Evolutionary conservation across 1,140 invertebrate species (phyloP).

Genomic region (Diachasma alloeum): DNA sequence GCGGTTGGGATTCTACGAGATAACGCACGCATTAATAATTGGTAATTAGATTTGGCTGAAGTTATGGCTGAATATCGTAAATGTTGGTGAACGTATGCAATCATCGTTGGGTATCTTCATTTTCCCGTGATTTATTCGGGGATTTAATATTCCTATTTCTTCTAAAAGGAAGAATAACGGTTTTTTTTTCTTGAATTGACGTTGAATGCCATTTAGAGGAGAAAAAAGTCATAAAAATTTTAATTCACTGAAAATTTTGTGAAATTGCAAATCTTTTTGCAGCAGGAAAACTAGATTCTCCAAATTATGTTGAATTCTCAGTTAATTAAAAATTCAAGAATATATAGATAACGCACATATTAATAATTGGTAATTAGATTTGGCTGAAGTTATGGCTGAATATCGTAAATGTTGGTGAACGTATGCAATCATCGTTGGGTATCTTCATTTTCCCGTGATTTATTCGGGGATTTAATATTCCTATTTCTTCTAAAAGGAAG

Average conservation of each 20-base stretch:
- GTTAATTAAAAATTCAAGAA: no score
- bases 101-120: background rate
- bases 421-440: background rate
- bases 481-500: no score
- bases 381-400: constrained; percentile 24
- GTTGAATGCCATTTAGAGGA: no score
- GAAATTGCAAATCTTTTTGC: no score
- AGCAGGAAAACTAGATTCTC: no score
- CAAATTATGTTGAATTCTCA: no score
- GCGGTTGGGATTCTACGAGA: constrained; percentile 3
- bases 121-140: background rate
- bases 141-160: no score
- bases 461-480: no score
- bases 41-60: constrained; percentile 35
- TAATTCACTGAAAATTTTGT: no score
- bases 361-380: constrained; percentile 39
- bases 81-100: constrained; percentile 7
- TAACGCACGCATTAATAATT: constrained; percentile 35
- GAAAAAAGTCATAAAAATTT: no score
- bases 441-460: background rate
- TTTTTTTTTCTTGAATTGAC: no score
- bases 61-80: constrained; percentile 28
- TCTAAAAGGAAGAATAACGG: no score
- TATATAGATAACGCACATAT: constrained; percentile 32
- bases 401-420: constrained; percentile 19